Percentiles rank a stretch among this genome's conserved stretches.
These are phyloP conservation scores for Steinernema scapterisci DNA, from an alignment of 2,888 invertebrate genomes.

Conservation along the genomic window DNA sequence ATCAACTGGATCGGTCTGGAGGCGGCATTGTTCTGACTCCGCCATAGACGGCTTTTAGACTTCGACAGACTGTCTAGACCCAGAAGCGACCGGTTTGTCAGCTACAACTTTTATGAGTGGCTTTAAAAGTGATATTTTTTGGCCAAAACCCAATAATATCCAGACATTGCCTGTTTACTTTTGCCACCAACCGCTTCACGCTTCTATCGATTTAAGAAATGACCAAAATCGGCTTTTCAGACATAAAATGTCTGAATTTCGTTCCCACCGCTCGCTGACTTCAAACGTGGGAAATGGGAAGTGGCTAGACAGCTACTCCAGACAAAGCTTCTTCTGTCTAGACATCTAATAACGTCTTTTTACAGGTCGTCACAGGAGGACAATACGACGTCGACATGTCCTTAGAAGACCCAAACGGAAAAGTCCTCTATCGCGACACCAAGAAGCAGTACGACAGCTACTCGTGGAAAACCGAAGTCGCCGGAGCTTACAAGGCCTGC, in stretches of 20 bases:
- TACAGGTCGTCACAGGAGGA: constrained; percentile 94
- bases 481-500: constrained; percentile 74
- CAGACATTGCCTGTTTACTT: not conserved
- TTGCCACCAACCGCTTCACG: not conserved
- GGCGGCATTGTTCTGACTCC: too few species aligned
- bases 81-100: too few species aligned
- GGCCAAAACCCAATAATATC: not conserved
- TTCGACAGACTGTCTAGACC: too few species aligned
- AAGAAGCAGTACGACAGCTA: constrained; percentile 95
- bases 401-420: constrained; percentile 83
- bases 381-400: constrained; percentile 96
- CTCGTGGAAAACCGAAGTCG: constrained; percentile 77
- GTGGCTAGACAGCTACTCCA: too few species aligned
- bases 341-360: too few species aligned
- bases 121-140: not conserved
- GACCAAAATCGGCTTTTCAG: too few species aligned
- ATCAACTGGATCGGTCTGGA: too few species aligned
- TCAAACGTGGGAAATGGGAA: too few species aligned
- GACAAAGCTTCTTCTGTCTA: too few species aligned
- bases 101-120: not conserved
- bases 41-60: too few species aligned
- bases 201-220: not conserved
- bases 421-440: constrained; percentile 85
- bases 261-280: too few species aligned
- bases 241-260: too few species aligned